Conservation (phyloP, 2,797 vertebrate species). For the Acanthornis magna region DNA sequence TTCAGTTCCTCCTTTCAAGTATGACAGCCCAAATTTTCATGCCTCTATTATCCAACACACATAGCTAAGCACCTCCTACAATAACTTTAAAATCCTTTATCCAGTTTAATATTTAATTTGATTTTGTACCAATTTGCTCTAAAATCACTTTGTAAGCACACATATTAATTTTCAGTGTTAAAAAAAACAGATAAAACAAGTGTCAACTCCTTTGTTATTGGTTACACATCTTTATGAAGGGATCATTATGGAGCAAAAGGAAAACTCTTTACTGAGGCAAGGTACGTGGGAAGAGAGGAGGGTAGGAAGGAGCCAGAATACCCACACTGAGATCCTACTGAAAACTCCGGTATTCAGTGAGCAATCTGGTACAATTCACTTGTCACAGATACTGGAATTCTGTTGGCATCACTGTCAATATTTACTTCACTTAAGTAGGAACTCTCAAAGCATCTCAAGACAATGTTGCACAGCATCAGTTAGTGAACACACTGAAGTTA, state of each 20-base stretch:
- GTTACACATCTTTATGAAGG: background rate
- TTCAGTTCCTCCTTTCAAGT: background rate
- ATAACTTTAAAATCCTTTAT: background rate
- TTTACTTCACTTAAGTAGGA: background rate
- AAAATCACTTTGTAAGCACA: background rate
- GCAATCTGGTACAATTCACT: background rate
- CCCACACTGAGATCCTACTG: background rate
- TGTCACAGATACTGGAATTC: background rate
- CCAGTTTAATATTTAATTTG: background rate
- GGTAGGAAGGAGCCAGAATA: background rate
- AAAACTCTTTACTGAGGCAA: background rate
- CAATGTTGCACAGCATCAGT: background rate
- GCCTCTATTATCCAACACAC: background rate
- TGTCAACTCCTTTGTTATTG: background rate
- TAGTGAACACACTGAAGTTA: background rate
- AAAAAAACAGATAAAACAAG: background rate
- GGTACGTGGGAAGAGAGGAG: accelerated
- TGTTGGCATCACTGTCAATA: background rate
- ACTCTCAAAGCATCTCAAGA: background rate
- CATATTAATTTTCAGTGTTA: background rate
- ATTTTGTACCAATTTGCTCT: background rate
- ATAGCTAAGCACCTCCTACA: background rate
- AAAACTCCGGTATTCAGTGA: background rate
- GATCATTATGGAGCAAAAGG: background rate
- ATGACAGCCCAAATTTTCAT: background rate